Evolutionary conservation across 1,140 invertebrate genomes (phyloP).

Genomic region (Caenorhabditis latens): DNA sequence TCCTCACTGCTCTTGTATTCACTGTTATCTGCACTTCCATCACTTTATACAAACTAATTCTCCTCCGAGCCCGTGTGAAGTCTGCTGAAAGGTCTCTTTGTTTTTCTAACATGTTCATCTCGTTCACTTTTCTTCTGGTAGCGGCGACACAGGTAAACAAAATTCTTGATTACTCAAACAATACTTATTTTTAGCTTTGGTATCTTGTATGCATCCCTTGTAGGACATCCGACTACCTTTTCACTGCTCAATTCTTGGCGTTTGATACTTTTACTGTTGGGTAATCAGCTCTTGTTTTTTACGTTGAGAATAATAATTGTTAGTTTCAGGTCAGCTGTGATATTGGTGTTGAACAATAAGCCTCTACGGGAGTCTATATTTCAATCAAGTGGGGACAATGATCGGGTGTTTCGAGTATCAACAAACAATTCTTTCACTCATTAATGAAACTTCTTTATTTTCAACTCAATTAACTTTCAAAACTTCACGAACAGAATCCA

Average conservation of each 20-base stretch:
- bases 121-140: background rate
- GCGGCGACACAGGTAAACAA: background rate
- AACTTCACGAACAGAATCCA: too few species aligned
- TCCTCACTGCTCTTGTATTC: background rate
- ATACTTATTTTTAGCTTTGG: background rate
- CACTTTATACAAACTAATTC: background rate
- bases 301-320: background rate
- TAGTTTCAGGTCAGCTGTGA: slow-evolving; percentile 5
- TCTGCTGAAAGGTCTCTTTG: slow-evolving; percentile 1
- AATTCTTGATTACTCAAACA: background rate
- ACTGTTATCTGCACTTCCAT: background rate
- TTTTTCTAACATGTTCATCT: background rate
- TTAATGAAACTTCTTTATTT: too few species aligned
- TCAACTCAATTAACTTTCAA: too few species aligned
- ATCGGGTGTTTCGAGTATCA: background rate
- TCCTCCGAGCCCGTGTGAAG: background rate
- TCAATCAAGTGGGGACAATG: background rate
- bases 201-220: background rate
- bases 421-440: slow-evolving; percentile 10
- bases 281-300: background rate
- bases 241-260: background rate
- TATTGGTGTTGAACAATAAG: background rate
- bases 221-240: background rate
- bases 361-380: background rate
- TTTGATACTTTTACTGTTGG: slow-evolving; percentile 7